Evolutionary conservation across 2,113 vertebrate genomes (phyloP), one percentile per base, ranked within the genome.

Genomic region (Martes martes): DNA sequence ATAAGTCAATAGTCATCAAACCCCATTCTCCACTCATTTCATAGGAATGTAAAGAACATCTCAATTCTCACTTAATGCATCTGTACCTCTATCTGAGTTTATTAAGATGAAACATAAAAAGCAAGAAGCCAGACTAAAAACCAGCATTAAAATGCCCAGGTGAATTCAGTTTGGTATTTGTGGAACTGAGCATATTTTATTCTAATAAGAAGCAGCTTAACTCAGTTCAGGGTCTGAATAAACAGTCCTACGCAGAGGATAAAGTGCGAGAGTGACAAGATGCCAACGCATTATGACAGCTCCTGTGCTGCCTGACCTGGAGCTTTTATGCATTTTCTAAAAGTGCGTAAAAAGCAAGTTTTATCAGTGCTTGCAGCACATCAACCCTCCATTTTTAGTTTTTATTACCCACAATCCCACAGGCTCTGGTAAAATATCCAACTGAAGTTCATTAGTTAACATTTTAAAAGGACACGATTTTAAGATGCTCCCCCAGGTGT

Each of bases 371-470:
- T 91, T 97, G 83, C 71, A 95, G 80, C 52, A 88, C 92, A 85
- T 82, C 80, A 94, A 28, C 89, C 92, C 95, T 78, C 90, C 78
- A 95, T 67, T 95, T 97, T 97, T 67, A 74, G 47, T 91, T 96
- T 95, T 95, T 97, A 95, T 96, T 96, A 96, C 88, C 92, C 97
- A 97, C 21, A 85, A 94, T 97, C 91, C 96, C 84, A 94, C 11
- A 11, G 85, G 85, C 47, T 96, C 76, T 91, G 80, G 31, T 71
- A 97, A 95, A 93, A 79, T 78, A 97, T 73, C 95, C 91, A 95
- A 85, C 73, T 89, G 65, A 96, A 97, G 81, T 94, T 97, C 81
- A 94, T 97, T 97, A 97, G 94, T 97, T 98, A 97, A 96, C 96
- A 95, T 96, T 97, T 97, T 92, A 16, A 98, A 95, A 95, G 90